These are phyloP conservation scores for Glyptemys insculpta DNA, from an alignment of 2,797 vertebrate genomes.

Conservation along the genomic window DNA sequence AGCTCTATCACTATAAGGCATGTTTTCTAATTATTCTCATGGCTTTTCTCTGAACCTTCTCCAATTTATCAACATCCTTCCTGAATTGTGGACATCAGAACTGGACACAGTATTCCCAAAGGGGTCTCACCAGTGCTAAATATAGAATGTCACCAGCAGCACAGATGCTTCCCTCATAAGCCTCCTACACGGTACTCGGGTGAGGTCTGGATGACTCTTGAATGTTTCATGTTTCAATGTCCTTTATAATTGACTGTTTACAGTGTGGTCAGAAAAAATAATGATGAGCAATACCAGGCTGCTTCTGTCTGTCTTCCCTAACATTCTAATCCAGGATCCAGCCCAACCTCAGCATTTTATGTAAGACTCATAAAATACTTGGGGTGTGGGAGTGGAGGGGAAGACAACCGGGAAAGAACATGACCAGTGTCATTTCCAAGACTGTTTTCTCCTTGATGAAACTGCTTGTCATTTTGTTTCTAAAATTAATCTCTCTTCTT, in stretches of 20 bases:
- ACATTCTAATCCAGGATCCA: fast-evolving
- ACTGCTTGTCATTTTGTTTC: neutral
- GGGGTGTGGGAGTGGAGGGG: neutral
- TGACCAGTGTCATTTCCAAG: neutral
- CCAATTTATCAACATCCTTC: neutral
- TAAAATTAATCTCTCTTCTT: neutral
- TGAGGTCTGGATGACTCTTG: neutral
- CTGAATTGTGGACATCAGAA: neutral
- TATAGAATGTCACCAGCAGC: neutral
- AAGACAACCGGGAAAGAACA: neutral
- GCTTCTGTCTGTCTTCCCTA: neutral
- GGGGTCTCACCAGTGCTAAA: neutral
- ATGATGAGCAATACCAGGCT: neutral
- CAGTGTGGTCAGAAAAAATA: conserved; percentile 23
- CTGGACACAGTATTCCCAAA: neutral
- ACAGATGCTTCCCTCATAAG: conserved; percentile 14
- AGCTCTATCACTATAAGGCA: neutral
- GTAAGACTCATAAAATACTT: fast-evolving
- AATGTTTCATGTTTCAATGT: neutral
- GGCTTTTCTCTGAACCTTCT: neutral
- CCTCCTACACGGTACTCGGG: neutral
- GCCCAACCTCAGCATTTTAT: neutral
- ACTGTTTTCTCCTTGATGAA: fast-evolving
- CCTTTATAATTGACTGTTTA: conserved; percentile 4
- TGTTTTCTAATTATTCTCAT: neutral